Conservation (phyloP, 2,888 invertebrate genomes). For the Ochropacha duplaris region DNA sequence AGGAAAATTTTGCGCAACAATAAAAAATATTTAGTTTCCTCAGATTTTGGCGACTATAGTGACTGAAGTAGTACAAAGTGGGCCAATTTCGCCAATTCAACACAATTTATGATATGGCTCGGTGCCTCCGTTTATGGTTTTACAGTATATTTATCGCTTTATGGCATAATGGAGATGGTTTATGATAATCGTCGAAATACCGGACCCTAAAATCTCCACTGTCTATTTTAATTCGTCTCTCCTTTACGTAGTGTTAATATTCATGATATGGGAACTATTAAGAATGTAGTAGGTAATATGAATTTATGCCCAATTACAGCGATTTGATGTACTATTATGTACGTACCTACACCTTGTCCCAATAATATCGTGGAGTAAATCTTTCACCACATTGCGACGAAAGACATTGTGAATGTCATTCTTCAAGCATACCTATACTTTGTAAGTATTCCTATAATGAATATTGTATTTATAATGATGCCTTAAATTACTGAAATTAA, state of each 20-base stretch:
- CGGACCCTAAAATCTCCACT: conserved; percentile 35
- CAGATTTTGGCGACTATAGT: conserved; percentile 34
- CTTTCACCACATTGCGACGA: no score
- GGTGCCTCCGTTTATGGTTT: conserved; percentile 76
- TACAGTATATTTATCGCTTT: conserved; percentile 80
- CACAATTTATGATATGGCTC: conserved; percentile 68
- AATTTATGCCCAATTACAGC: no score
- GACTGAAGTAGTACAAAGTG: conserved; percentile 65
- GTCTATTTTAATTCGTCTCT: neutral
- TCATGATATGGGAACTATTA: no score
- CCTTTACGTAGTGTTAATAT: no score
- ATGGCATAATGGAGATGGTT: conserved; percentile 64
- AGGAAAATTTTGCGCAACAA: neutral
- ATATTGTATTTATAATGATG: neutral
- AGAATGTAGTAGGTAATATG: no score
- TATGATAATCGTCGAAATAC: conserved; percentile 55
- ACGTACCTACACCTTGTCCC: no score
- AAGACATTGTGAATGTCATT: no score
- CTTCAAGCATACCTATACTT: no score
- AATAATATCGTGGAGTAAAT: no score
- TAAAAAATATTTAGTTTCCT: conserved; percentile 9
- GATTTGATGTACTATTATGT: no score
- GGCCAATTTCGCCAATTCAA: conserved; percentile 73
- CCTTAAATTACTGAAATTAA: conserved; percentile 9
- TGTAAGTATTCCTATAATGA: neutral